phyloP scores from a whole-genome alignment of 2,888 invertebrate genomes.

The Melanargia galathea region DNA sequence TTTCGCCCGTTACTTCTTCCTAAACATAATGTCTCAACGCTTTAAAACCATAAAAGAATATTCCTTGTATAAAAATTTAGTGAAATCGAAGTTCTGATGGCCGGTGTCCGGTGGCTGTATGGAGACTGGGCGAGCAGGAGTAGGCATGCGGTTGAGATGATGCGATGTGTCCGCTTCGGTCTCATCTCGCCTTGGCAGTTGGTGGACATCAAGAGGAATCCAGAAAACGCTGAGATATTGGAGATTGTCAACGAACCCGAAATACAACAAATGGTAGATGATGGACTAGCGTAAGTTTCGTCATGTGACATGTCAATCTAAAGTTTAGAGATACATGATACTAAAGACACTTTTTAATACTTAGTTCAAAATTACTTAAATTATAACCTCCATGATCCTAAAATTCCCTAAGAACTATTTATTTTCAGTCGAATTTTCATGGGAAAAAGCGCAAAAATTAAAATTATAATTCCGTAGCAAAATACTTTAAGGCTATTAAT shows the following conservation, averaged over 20 bases:
- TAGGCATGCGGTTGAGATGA: conserved; percentile 80
- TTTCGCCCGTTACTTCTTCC: too few species aligned
- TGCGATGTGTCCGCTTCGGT: conserved; percentile 89
- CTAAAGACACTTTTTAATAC: too few species aligned
- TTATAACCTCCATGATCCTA: too few species aligned
- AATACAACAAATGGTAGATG: conserved; percentile 89
- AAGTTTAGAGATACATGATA: neutral
- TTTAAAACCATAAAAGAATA: too few species aligned
- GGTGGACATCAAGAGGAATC: conserved; percentile 88
- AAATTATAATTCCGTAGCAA: too few species aligned
- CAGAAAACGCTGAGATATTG: conserved; percentile 87
- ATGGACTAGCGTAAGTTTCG: conserved; percentile 87
- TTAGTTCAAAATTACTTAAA: too few species aligned
- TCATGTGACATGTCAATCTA: neutral
- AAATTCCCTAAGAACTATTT: too few species aligned
- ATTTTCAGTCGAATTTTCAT: too few species aligned
- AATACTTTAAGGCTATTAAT: too few species aligned
- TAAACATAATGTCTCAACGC: too few species aligned
- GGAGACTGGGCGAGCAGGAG: conserved; percentile 86
- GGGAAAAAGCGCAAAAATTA: too few species aligned
- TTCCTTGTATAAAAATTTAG: conserved; percentile 49
- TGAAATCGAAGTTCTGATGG: conserved; percentile 90
- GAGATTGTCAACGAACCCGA: conserved; percentile 85
- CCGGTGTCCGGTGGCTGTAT: conserved; percentile 90
- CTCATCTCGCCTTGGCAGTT: conserved; percentile 91